Evolutionary conservation across 2,888 invertebrate species (phyloP), one percentile per base, ranked within the genome.

Genomic region (Hyppa rectilinea): DNA sequence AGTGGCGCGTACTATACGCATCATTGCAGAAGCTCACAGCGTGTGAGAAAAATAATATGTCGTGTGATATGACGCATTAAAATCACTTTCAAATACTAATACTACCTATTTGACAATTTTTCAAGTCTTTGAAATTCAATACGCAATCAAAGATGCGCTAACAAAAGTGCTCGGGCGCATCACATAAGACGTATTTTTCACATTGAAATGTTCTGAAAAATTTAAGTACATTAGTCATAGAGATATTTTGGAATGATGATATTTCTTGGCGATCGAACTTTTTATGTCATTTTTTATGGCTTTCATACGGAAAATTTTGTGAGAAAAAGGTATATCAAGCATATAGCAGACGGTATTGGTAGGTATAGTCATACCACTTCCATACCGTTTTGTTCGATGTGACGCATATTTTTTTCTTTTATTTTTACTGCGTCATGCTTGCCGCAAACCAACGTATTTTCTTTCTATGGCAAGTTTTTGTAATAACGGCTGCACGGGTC

Each of bases 221-320:
- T 47, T 7, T 2, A n/a, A n/a, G n/a, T n/a, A 12, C 45, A 72
- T 80, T 82, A 82, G 56, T 82, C 78, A 82, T 71, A 31, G 26
- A 65, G 49, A 72, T 56, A 43, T 59, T 29, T 58, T 14, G 29
- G 20, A 40, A 47, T 49, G 67, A 58, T 64, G 61, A 55, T 68
- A 65, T 7, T 40, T 49, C 64, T 67, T 34, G 43, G 52, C 47
- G 23, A 76, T 72, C 38, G 50, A 31, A 58, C n/a, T n/a, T 43
- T 36, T 45, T 40, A 56, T 20, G 63, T 49, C 50, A n/a, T 31
- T 43, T 61, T 62, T 59, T 26, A 49, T 7, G 23, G 14, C 2
- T 26, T 52, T 43, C 36, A 5, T 17, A 14, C 26, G 40, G 34
- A 34, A 60, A 45, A 31, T 34, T 34, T 60, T n/a, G n/a, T n/a